Evolutionary conservation across 1,140 invertebrate species (phyloP).

Genomic region (Globodera ellingtonae): DNA sequence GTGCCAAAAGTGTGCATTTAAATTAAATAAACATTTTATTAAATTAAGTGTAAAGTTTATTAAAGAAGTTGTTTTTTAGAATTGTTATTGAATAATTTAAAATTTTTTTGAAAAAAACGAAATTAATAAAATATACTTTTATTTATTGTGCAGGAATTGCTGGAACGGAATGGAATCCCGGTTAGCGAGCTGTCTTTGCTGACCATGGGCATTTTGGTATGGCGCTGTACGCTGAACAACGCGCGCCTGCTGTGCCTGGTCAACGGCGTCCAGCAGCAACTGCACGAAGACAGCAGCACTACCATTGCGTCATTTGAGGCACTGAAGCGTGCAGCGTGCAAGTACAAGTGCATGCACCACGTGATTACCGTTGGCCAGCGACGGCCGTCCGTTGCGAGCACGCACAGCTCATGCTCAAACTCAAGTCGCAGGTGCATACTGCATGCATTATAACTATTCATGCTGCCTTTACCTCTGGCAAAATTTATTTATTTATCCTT

Average conservation of each 20-base stretch:
- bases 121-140: not conserved
- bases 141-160: conserved; percentile 30
- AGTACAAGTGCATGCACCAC: conserved; percentile 58
- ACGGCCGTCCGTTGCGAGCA: conserved; percentile 29
- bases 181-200: conserved; percentile 52
- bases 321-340: conserved; percentile 47
- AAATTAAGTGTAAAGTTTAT: not conserved
- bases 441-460: too few species aligned
- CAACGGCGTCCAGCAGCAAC: conserved; percentile 13
- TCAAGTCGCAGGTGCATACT: conserved; percentile 31
- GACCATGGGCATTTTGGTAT: conserved; percentile 54
- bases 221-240: conserved; percentile 47
- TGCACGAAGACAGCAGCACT: conserved; percentile 35
- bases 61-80: too few species aligned
- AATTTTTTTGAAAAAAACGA: not conserved
- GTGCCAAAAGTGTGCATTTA: conserved; percentile 33
- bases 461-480: too few species aligned
- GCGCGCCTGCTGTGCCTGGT: conserved; percentile 55
- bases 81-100: not conserved
- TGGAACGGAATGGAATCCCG: conserved; percentile 45
- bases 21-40: conserved; percentile 19
- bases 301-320: conserved; percentile 23
- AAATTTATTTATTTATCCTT: too few species aligned
- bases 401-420: conserved; percentile 28
- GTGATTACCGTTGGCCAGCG: conserved; percentile 46